Evolutionary conservation across 1,140 invertebrate genomes (phyloP).

Genomic region (Protaetia brevitarsis): DNA sequence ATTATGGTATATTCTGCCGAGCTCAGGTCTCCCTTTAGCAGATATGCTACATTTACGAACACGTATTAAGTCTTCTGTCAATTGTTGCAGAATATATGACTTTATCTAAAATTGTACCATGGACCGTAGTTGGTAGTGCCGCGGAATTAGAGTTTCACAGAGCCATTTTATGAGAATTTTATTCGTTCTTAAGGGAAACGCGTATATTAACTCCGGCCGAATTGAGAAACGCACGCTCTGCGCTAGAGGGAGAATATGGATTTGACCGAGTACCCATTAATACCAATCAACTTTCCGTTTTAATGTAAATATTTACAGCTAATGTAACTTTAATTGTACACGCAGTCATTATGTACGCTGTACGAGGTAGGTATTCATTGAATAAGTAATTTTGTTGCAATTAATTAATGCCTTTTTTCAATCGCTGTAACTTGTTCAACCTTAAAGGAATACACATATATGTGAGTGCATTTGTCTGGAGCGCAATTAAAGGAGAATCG

Average conservation of each 20-base stretch:
- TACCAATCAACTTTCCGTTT: background rate
- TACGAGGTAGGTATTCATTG: background rate
- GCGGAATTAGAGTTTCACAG: slow-evolving; percentile 5
- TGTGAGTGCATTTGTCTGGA: background rate
- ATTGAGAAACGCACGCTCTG: background rate
- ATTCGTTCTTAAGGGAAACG: background rate
- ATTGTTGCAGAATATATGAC: slow-evolving; percentile 4
- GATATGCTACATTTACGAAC: slow-evolving; percentile 18
- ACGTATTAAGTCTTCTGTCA: slow-evolving; percentile 14
- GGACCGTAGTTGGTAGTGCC: slow-evolving; percentile 5
- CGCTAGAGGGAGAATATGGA: background rate
- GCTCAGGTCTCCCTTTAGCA: background rate
- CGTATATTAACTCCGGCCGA: background rate
- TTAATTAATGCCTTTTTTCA: background rate
- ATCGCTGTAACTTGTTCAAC: background rate
- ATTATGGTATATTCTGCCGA: background rate
- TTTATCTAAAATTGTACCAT: slow-evolving; percentile 12
- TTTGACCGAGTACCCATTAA: background rate
- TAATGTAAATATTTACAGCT: background rate
- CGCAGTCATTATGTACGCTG: background rate
- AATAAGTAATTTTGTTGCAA: background rate
- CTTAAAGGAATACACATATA: background rate
- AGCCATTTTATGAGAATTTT: background rate
- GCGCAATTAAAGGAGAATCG: background rate
- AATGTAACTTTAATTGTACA: slow-evolving; percentile 13